Conservation (phyloP, 2,888 invertebrate genomes). For the Drosophila niveifrons region DNA sequence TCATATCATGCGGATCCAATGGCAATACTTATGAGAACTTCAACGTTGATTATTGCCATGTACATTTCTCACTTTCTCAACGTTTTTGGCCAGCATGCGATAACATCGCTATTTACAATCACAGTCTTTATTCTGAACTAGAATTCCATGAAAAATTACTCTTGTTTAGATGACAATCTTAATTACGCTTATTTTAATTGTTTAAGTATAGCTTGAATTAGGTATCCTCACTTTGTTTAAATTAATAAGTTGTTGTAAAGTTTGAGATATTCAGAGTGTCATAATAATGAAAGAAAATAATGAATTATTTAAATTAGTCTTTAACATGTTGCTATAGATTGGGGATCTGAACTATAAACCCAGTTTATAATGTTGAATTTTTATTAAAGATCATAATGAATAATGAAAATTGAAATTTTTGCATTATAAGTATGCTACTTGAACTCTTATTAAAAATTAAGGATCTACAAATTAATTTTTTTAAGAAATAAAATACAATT, state of each 20-base stretch:
- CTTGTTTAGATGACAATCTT: conserved; percentile 33
- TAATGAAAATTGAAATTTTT: neutral
- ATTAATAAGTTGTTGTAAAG: neutral
- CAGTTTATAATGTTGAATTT: neutral
- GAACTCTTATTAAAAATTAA: too few species aligned
- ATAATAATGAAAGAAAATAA: neutral
- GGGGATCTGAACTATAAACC: conserved; percentile 2
- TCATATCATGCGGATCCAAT: conserved; percentile 59
- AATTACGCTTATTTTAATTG: conserved; percentile 1
- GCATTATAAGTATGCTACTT: too few species aligned
- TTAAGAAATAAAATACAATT: too few species aligned
- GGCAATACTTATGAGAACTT: conserved; percentile 42
- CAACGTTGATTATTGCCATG: conserved; percentile 36
- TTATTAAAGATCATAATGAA: neutral
- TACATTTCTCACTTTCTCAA: conserved; percentile 39
- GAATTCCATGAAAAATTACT: neutral
- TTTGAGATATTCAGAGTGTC: neutral
- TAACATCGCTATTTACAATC: conserved; percentile 26
- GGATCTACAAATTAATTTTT: too few species aligned
- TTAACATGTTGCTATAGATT: neutral
- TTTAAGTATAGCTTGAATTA: neutral
- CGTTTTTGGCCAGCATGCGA: conserved; percentile 7
- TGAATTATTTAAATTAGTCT: neutral
- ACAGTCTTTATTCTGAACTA: neutral
- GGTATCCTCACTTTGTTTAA: neutral